phyloP scores from a whole-genome alignment of 2,797 vertebrate genomes.

The Halcyon smyrnensis region DNA sequence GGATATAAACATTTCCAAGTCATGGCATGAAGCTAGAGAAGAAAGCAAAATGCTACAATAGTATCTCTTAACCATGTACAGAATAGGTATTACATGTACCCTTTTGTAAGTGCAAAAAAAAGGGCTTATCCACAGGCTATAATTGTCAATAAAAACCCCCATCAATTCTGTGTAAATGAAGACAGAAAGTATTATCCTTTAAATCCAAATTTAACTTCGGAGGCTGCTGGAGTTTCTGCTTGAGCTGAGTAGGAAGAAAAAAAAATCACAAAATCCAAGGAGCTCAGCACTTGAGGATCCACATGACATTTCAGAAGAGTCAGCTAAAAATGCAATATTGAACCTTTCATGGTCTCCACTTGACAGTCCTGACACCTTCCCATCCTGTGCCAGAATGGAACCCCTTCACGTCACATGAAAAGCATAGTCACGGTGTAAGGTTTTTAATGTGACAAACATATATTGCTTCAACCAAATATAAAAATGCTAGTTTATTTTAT shows the following conservation, averaged over 20 bases:
- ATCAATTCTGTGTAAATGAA: not conserved
- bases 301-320: not conserved
- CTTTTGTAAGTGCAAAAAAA: not conserved
- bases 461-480: not conserved
- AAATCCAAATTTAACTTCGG: not conserved
- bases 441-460: not conserved
- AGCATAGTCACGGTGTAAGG: not conserved
- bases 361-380: not conserved
- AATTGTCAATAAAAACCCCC: not conserved
- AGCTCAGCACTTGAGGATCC: not conserved
- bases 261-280: not conserved
- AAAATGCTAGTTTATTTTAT: not conserved
- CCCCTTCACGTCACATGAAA: not conserved
- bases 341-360: not conserved
- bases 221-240: not conserved
- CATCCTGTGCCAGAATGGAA: not conserved
- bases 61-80: not conserved
- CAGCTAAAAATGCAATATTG: not conserved
- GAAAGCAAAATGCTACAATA: not conserved
- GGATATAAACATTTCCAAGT: slow-evolving; percentile 4
- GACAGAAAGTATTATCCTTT: not conserved
- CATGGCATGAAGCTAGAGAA: slow-evolving; percentile 4
- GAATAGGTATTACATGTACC: not conserved
- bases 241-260: not conserved
- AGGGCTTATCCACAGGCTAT: not conserved